Evolutionary conservation across 35 echinoderm and acorn worm species (phyloP).

Genomic region (Chiridota heheva): DNA sequence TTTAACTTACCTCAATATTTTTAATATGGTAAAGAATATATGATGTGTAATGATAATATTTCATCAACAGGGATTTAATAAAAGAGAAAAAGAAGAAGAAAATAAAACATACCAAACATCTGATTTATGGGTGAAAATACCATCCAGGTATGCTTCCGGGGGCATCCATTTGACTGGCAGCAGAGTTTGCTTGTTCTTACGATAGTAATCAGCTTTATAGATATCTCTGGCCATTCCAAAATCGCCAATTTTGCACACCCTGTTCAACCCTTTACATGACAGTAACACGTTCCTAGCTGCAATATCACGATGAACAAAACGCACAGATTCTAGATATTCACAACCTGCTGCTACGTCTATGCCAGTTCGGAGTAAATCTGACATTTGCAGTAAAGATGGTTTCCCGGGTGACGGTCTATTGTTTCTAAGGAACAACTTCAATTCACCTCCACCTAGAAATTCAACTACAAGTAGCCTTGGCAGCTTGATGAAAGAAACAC

Average conservation of each 20-base stretch:
- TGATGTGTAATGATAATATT: too few species aligned
- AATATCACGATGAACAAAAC: slow-evolving; percentile 87
- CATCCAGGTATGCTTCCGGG: slow-evolving; percentile 93
- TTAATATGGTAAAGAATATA: too few species aligned
- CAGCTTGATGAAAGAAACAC: slow-evolving; percentile 76
- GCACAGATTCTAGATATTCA: slow-evolving; percentile 70
- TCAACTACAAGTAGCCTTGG: slow-evolving; percentile 85
- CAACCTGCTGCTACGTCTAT: slow-evolving; percentile 69
- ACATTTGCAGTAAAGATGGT: slow-evolving; percentile 43
- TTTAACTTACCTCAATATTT: too few species aligned
- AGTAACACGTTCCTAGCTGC: slow-evolving; percentile 87
- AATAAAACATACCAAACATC: slow-evolving; percentile 66
- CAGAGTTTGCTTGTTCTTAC: slow-evolving; percentile 69
- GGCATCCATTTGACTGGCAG: slow-evolving; percentile 99
- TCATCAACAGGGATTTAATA: too few species aligned
- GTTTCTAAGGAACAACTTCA: slow-evolving; percentile 79
- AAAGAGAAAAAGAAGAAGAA: too few species aligned
- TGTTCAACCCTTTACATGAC: slow-evolving; percentile 39
- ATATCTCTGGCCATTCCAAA: slow-evolving; percentile 98
- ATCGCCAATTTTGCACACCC: slow-evolving; percentile 77
- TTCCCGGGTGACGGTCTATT: slow-evolving; percentile 46
- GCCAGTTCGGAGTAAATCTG: slow-evolving; percentile 64
- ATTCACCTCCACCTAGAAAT: slow-evolving; percentile 82
- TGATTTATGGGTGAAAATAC: slow-evolving; percentile 68
- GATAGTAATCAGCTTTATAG: slow-evolving; percentile 92